These are phyloP conservation scores for Enteromius afrohamiltoni DNA, from an alignment of 2,797 vertebrate genomes.

Conservation along the genomic window DNA sequence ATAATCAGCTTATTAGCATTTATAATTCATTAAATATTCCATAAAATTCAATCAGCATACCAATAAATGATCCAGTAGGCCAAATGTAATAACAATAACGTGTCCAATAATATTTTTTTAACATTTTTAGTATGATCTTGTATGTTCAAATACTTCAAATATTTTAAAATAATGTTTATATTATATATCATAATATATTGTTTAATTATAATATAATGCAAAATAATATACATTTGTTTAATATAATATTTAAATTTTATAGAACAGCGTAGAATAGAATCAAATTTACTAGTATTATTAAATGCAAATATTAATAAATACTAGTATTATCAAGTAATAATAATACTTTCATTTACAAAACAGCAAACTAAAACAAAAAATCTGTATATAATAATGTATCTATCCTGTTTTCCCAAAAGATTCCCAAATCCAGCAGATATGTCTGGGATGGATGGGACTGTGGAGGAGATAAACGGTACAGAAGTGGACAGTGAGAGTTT, in stretches of 20 bases:
- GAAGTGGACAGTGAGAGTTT: constrained; percentile 84
- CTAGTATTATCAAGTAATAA: background rate
- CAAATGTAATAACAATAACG: background rate
- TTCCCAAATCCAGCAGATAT: constrained; percentile 69
- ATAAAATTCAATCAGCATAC: background rate
- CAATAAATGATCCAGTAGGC: background rate
- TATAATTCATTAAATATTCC: background rate
- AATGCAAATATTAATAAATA: no score
- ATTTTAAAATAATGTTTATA: background rate
- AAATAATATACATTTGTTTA: background rate
- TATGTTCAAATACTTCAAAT: background rate
- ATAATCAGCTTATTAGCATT: background rate
- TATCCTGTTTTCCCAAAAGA: background rate
- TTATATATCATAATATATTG: background rate
- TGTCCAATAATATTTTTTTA: background rate
- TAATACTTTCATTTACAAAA: background rate
- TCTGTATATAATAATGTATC: background rate
- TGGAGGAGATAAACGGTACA: constrained; percentile 75
- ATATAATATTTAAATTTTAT: background rate
- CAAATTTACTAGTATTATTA: background rate
- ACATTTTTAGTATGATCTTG: background rate
- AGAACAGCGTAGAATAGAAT: background rate
- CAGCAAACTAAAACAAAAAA: background rate
- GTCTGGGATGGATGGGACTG: constrained; percentile 80
- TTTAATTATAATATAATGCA: background rate